These are phyloP conservation scores for Amblyjoppa fuscipennis DNA, from an alignment of 2,888 invertebrate species.

Conservation along the genomic window DNA sequence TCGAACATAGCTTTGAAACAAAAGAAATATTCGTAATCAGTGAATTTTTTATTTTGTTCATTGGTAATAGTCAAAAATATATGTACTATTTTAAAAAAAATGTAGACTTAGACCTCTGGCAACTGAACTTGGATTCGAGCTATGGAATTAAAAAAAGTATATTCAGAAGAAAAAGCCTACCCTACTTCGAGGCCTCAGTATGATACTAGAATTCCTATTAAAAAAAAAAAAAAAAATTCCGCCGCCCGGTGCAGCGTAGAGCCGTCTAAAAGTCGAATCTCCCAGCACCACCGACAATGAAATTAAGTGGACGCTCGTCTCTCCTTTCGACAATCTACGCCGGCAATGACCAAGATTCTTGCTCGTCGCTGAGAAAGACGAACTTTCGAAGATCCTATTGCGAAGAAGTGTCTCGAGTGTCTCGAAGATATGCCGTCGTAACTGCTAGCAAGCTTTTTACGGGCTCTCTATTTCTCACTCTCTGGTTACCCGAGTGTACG, in stretches of 20 bases:
- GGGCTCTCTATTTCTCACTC: constrained; percentile 39
- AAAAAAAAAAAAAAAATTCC: not conserved
- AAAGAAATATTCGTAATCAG: no score
- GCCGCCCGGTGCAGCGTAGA: not conserved
- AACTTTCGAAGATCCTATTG: constrained; percentile 48
- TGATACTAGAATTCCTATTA: not conserved
- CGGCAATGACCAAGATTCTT: constrained; percentile 36
- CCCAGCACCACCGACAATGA: not conserved
- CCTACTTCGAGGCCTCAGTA: not conserved
- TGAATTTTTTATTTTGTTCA: no score
- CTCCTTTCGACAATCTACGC: constrained; percentile 32
- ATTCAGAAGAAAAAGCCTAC: not conserved
- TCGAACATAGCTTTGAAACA: no score
- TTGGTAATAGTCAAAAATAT: no score
- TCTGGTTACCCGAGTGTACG: constrained; percentile 32
- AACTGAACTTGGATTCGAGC: not conserved
- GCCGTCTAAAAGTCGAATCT: constrained; percentile 3
- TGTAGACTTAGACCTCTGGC: no score
- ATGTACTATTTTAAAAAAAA: no score
- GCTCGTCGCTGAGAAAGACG: constrained; percentile 21
- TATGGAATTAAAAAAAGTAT: not conserved
- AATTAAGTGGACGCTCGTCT: constrained; percentile 41
- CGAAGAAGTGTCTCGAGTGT: constrained; percentile 37
- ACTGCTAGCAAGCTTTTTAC: constrained; percentile 41
- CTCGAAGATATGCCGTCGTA: constrained; percentile 38